Base-by-base conservation (phyloP, 2,888 invertebrate genomes). In the Chaetoderma sp. region DNA sequence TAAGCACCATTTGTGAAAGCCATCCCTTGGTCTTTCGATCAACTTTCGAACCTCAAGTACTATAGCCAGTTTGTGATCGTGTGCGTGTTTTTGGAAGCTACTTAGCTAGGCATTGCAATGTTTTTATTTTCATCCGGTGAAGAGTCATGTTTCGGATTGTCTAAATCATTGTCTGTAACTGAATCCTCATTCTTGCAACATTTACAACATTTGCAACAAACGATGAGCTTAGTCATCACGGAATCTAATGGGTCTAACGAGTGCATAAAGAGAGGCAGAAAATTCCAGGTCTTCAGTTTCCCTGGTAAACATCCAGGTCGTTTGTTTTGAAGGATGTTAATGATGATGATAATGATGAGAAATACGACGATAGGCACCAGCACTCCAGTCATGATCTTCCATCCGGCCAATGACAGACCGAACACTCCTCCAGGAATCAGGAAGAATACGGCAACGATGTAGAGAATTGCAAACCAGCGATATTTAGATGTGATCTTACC, bases 391-490 rank as follows among this genome's bases (percentile, higher is more conserved):
- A 83, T 60, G 1, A 75, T 75, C n/a, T 74, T 59, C 74, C 74
- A 74, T 13, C 83, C 81, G 0, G 79, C 69, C 5, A 83, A 30
- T 1, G 82, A 81, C 6, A 85, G 70, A 0, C 71, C 82, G 63
- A 85, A 83, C 1, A 83, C 73, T n/a, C 65, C 18, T 3, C 71
- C 77, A 4, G 79, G 85, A 8, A 85, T 50, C 4, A 82, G 1
- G 64, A 85, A 82, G 68, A 83, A 85, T 71, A 80, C 72, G 8
- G 73, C n/a, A 4, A 83, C 59, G 1, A 85, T 55, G 78, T 89
- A 89, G 32, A 87, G 69, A 5, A 89, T 68, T 2, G 89, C 87
- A 76, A 89, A 90, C 90, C 90, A 90, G 2, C 89, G 87, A 71
- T 90, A 89, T 71, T 88, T 80, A 16, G 89, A 88, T 0, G 89